Base-by-base conservation (phyloP, 2,797 vertebrate species). In the Myripristis jacobus region DNA sequence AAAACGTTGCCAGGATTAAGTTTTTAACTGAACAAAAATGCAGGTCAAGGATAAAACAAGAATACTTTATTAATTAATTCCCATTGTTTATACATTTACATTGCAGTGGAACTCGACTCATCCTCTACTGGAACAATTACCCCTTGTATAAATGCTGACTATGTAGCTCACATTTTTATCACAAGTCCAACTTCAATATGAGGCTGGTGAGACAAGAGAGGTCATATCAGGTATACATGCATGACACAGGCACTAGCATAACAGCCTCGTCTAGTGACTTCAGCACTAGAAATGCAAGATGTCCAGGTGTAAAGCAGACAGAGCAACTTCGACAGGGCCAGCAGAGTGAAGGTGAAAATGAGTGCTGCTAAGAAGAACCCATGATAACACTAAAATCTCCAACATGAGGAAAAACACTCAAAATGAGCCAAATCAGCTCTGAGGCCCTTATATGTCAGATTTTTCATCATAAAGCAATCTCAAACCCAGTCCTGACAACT, bases 171-270 rank as follows among this genome's bases (percentile, higher is more conserved):
- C 54, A 62, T 65, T 83, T 78, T 50, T 69, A 73, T 84, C 59
- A 79, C 67, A 84, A 81, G 44, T 82, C 89, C 90, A 91, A 90
- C 91, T 94, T 92, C 91, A 92, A 91, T 92, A 89, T 92, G 91
- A 94, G 89, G 90, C 90, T 92, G 92, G 89, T 15, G 29, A 87
- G 84, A 87, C 84, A 75, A 57, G 41, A 53, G 81, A 59, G 77
- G 61, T 70, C 58, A 64, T 76, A n/a, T n/a, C 54, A 24, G 57
- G 68, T 85, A 77, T 74, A 76, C 90, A 92, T 92, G 90, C 88
- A 89, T 67, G 66, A 88, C 69, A 67, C 79, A 77, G 77, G 82
- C 83, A 84, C 75, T 19, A 82, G 75, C 79, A 61, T 29, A 79
- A 79, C 54, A 68, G 79, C 86, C 75, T 72, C 69, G 44, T 80